Percentiles rank a stretch among this genome's conserved stretches.
Conservation (phyloP, 2,113 vertebrate species). For the Osmerus eperlanus region DNA sequence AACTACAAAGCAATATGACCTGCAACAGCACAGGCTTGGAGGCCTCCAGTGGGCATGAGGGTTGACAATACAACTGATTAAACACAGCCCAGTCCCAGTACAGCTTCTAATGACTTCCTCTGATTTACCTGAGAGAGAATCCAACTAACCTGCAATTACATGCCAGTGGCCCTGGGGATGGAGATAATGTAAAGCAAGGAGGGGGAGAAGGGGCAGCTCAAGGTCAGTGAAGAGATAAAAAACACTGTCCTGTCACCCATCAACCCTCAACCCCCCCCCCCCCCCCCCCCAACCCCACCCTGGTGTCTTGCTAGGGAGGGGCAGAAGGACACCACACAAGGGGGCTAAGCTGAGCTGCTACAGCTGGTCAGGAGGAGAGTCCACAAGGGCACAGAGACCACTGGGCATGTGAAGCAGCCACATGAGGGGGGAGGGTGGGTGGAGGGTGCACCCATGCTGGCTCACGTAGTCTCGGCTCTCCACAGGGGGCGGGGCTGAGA, state of each 20-base stretch:
- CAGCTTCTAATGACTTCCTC: constrained; percentile 40
- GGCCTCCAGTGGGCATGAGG: constrained; percentile 30
- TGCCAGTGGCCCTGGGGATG: constrained; percentile 26
- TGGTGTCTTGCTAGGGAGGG: constrained; percentile 17
- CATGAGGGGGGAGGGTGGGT: not conserved
- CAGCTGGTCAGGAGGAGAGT: constrained; percentile 41
- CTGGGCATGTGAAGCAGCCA: constrained; percentile 48
- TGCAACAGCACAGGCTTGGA: constrained; percentile 8
- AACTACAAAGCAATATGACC: constrained; percentile 34
- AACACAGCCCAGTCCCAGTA: constrained; percentile 21
- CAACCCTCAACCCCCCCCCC: constrained; percentile 27
- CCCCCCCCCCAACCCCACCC: not conserved
- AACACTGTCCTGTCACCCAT: constrained; percentile 21
- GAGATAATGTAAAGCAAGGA: constrained; percentile 21
- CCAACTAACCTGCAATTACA: constrained; percentile 35
- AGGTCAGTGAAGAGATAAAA: constrained; percentile 36
- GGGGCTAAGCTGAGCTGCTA: constrained; percentile 11
- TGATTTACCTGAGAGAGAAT: constrained; percentile 41
- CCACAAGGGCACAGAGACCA: constrained; percentile 43
- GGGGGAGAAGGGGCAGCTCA: constrained; percentile 28
- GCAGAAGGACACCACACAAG: constrained; percentile 35
- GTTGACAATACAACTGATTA: constrained; percentile 26
- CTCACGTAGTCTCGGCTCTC: not conserved
- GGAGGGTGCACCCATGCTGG: not conserved
- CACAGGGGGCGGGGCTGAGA: constrained; percentile 34